These are phyloP conservation scores for Castor canadensis DNA, from an alignment of 2,113 vertebrate species.

Conservation along the genomic window DNA sequence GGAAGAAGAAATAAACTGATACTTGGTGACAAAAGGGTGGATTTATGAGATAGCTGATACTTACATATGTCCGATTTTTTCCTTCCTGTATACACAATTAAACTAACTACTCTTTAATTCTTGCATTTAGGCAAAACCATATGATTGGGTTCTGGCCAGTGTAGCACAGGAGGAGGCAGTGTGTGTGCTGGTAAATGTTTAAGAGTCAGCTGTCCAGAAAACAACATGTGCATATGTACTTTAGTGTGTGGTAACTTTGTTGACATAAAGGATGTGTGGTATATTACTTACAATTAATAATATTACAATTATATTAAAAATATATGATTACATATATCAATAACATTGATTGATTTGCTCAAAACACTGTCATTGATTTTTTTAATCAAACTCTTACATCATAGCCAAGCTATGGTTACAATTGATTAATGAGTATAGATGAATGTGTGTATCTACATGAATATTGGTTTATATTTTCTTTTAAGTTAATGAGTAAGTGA, in stretches of 20 bases:
- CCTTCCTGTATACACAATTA: not conserved
- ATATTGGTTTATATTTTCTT: slow-evolving; percentile 21
- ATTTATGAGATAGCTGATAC: not conserved
- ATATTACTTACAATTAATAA: slow-evolving; percentile 15
- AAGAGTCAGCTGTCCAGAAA: not conserved
- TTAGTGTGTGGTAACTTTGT: not conserved
- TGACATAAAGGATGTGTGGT: not conserved
- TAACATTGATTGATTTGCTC: not conserved
- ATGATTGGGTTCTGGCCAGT: not conserved
- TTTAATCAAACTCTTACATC: not conserved
- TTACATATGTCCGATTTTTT: not conserved
- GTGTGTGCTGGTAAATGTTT: not conserved
- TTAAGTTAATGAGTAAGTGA: slow-evolving; percentile 32
- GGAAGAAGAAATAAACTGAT: not conserved
- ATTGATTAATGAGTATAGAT: slow-evolving; percentile 13
- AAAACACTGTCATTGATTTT: slow-evolving; percentile 39
- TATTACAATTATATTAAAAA: not conserved
- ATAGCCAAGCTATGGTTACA: not conserved
- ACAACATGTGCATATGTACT: not conserved
- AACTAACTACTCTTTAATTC: not conserved
- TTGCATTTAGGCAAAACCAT: not conserved
- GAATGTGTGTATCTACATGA: not conserved
- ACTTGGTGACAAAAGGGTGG: not conserved
- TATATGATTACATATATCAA: not conserved
- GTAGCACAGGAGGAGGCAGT: not conserved